Conservation (phyloP, 2,888 invertebrate species). For the Ferdinandea cuprea region DNA sequence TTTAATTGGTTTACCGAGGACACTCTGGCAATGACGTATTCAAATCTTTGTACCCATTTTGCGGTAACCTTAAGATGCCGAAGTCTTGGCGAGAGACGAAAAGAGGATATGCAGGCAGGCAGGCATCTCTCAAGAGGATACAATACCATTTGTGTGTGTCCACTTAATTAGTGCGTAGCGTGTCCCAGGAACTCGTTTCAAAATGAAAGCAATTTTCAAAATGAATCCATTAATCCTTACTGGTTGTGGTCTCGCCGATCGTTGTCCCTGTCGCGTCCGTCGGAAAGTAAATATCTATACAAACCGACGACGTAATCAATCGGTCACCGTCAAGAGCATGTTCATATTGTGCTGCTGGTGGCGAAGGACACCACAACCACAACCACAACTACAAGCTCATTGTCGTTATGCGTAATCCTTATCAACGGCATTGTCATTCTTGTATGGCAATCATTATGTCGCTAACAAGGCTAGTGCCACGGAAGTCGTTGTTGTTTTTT, state of each 20-base stretch:
- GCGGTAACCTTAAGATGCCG: slow-evolving; percentile 31
- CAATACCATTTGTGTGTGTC: slow-evolving; percentile 58
- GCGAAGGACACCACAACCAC: neutral
- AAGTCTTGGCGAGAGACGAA: neutral
- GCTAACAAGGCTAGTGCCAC: neutral
- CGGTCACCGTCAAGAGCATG: slow-evolving; percentile 60
- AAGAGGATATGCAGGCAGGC: too few relatives aligned
- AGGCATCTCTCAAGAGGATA: slow-evolving; percentile 15
- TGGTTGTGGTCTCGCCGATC: neutral
- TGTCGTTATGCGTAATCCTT: slow-evolving; percentile 56
- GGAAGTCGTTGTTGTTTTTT: neutral
- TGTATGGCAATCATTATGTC: slow-evolving; percentile 11
- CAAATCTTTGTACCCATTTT: slow-evolving; percentile 21
- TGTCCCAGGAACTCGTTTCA: slow-evolving; percentile 59
- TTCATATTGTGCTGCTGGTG: neutral
- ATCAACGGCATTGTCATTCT: slow-evolving; percentile 58
- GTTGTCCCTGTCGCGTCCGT: too few relatives aligned
- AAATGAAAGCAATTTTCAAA: slow-evolving; percentile 64
- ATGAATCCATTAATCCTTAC: slow-evolving; percentile 66
- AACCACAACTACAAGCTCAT: slow-evolving; percentile 54
- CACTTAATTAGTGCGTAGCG: slow-evolving; percentile 69
- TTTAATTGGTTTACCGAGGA: slow-evolving; percentile 61
- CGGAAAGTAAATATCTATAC: slow-evolving; percentile 5
- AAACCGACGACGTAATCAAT: slow-evolving; percentile 47
- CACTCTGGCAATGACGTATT: slow-evolving; percentile 36